Base-by-base conservation (phyloP, 2,113 vertebrate genomes). In the Onychostoma macrolepis region DNA sequence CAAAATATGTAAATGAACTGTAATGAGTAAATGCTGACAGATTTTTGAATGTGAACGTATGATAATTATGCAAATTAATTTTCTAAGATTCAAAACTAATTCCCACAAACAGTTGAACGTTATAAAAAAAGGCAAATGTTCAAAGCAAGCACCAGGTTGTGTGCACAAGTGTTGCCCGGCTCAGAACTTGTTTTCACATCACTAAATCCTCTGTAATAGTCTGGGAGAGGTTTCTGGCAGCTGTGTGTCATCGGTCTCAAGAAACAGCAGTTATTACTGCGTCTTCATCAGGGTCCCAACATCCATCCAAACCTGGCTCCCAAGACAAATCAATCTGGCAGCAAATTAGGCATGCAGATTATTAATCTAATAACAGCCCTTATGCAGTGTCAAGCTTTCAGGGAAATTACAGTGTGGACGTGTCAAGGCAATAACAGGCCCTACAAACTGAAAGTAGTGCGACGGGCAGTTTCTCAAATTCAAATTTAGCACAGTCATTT, bases 361-460 rank as follows among this genome's bases (percentile, higher is more conserved):
- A 84, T 84, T 77, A 85, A 87, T 87, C 85, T 85, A 85, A 88
- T 88, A 80, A 85, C 87, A 85, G 26, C 45, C 50, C 74, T 58
- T 41, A 61, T 69, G 45, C 80, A 71, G 50, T 88, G 72, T 83
- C 58, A 71, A 83, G 33, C 79, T 83, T 77, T 77, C 63, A 83
- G 63, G 61, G 48, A 79, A 83, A 86, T 88, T 71, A 88, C 78
- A 88, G 24, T 30, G 56, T 50, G 67, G 58, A 86, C 67, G 79
- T 77, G 61, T 56, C 69, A 83, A 61, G 43, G 53, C 48, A 36
- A 69, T 80, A 38, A 80, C n/a, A 5, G 65, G 41, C 38, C 56
- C 38, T 33, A 26, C 19, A 4, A 87, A 63, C 41, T 36, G 13
- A 82, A 81, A 87, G 81, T 53, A 12, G 10, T 26, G 67, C 21